A percentile compares a stretch with the other conserved stretches of the same genome.
Conservation (phyloP, 2,888 invertebrate genomes). For the Andricus quercusramuli region DNA sequence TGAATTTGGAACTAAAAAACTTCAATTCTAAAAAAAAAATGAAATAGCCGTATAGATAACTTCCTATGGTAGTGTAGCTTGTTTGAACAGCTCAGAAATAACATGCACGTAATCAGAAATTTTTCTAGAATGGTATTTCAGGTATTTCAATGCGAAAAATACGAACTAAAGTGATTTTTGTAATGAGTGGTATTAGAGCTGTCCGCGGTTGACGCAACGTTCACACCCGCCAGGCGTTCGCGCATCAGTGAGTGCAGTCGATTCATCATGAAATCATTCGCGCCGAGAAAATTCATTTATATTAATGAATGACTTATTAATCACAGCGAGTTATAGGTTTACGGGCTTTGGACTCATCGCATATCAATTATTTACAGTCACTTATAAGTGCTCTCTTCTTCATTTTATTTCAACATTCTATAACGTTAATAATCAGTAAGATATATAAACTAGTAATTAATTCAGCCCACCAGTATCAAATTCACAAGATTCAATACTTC, state of each 20-base stretch:
- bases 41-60: too few species aligned
- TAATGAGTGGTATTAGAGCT: slow-evolving; percentile 49
- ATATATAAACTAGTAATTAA: background rate
- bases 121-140: background rate
- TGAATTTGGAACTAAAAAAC: too few species aligned
- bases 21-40: too few species aligned
- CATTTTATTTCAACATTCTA: background rate
- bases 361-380: slow-evolving; percentile 64
- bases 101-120: background rate
- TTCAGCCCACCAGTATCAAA: background rate
- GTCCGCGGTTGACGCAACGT: slow-evolving; percentile 65
- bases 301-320: slow-evolving; percentile 73
- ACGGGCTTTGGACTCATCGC: slow-evolving; percentile 42
- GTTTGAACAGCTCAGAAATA: too few species aligned
- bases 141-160: background rate
- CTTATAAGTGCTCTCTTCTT: background rate
- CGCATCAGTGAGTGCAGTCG: slow-evolving; percentile 66
- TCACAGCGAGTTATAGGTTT: slow-evolving; percentile 54
- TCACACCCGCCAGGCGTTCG: slow-evolving; percentile 68
- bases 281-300: slow-evolving; percentile 69
- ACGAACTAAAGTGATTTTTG: background rate
- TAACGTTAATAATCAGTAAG: background rate
- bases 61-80: too few species aligned
- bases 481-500: background rate
- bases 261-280: slow-evolving; percentile 72